These are phyloP conservation scores for Gryon sp. DNA, from an alignment of 1,140 invertebrate species.

Conservation along the genomic window DNA sequence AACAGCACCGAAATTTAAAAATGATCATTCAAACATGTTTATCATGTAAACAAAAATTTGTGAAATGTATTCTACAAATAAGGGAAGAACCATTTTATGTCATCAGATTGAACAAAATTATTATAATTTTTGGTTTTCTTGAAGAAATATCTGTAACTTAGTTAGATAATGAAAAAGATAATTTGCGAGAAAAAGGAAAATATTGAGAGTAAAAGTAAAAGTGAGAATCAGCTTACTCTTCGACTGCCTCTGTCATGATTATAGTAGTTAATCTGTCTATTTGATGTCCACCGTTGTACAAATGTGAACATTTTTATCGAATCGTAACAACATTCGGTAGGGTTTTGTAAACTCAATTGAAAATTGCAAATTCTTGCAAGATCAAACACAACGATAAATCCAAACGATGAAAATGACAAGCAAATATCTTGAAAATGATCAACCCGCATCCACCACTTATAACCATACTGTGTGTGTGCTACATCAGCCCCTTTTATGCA, in stretches of 20 bases:
- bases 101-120: too few species aligned
- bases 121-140: too few species aligned
- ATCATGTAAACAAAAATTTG: too few species aligned
- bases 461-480: conserved; percentile 27
- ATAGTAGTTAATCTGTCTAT: conserved; percentile 74
- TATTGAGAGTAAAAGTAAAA: too few species aligned
- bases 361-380: background rate
- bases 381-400: background rate
- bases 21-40: too few species aligned
- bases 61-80: too few species aligned
- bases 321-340: conserved; percentile 78
- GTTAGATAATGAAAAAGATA: background rate
- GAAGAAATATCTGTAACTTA: too few species aligned
- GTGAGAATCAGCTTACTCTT: conserved; percentile 76
- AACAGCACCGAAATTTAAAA: too few species aligned
- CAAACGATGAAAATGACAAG: background rate
- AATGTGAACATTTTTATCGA: conserved; percentile 79
- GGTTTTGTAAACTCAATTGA: conserved; percentile 56
- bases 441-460: conserved; percentile 16
- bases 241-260: conserved; percentile 80
- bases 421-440: background rate
- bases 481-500: conserved; percentile 22
- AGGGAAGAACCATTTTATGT: too few species aligned
- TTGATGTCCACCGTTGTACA: conserved; percentile 76
- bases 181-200: background rate